phyloP scores from a whole-genome alignment of 2,113 vertebrate species.

The Callocephalon fimbriatum region DNA sequence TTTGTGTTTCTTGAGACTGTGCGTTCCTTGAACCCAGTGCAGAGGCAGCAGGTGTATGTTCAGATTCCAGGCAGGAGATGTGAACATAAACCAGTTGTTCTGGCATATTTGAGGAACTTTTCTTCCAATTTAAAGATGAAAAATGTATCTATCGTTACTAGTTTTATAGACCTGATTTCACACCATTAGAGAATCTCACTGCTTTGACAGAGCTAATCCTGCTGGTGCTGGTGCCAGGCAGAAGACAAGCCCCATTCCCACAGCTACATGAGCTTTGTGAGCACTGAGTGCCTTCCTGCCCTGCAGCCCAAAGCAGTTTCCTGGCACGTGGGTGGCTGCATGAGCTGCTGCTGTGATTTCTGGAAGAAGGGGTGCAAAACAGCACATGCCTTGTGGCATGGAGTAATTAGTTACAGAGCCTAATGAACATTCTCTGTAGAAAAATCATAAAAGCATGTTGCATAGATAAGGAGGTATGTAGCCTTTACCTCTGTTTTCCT shows the following conservation, averaged over 20 bases:
- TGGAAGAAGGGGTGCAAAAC: not conserved
- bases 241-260: rapidly evolving
- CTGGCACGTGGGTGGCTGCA: too few relatives aligned
- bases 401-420: not conserved
- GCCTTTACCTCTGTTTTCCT: not conserved
- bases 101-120: not conserved
- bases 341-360: not conserved
- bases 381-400: rapidly evolving
- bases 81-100: not conserved
- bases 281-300: not conserved
- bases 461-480: not conserved
- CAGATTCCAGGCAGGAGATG: not conserved
- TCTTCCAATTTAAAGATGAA: not conserved
- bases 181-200: not conserved
- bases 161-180: not conserved
- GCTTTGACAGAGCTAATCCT: not conserved
- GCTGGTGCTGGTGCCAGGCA: too few relatives aligned
- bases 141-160: not conserved
- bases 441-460: not conserved
- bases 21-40: not conserved
- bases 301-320: not conserved
- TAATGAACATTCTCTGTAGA: not conserved
- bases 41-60: not conserved
- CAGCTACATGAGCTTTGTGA: too few relatives aligned
- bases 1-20: not conserved